Base-by-base conservation (phyloP, 2,797 vertebrate genomes). In the Anguilla obscura region DNA sequence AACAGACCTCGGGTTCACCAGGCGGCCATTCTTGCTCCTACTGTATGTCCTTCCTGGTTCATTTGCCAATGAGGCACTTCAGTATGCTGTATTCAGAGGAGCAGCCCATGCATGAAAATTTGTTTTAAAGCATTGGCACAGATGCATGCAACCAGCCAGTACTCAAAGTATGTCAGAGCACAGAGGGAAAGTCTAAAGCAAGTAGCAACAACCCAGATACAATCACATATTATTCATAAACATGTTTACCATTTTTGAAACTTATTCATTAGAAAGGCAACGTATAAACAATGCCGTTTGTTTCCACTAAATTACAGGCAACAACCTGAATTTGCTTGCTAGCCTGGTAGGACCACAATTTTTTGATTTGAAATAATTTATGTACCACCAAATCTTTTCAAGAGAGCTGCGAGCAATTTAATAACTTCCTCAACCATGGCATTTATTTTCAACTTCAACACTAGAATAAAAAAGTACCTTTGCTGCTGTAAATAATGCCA, bases 21-120 rank as follows among this genome's bases (percentile, higher is more conserved):
- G 27, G 27, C 56, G 6, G 84, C 52, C 84, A 85, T 69, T 60
- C 45, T 30, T n/a, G 36, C 85, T 66, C 40, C 40, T 52, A 45
- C 40, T 45, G 40, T 45, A 4, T 30, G 14, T 86, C 60, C 66
- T 50, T 63, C 16, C 85, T 50, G 85, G 33, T 85, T 63, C 85
- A 69, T 60, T 86, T 8, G 45, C 85, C 24, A 3, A 74, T 60
- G 24, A 86, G 52, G 63, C 33, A 48, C 85, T 86, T 66, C 9
- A 24, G 8, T 71, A 45, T 63, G 63, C 36, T n/a, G 36, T 52
- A 48, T 86, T 69, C 60, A 50, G 40, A 36, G 69, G 21, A 10
- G 63, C 6, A 52, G 63, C 40, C 69, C 63, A 50, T 69, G 63
- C 85, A 48, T 12, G 45, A 71, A 86, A 79, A 86, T 27, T 16